These are phyloP conservation scores for Anthopleura xanthogrammica DNA, from an alignment of 92 coral and sea anemone species.

Conservation along the genomic window DNA sequence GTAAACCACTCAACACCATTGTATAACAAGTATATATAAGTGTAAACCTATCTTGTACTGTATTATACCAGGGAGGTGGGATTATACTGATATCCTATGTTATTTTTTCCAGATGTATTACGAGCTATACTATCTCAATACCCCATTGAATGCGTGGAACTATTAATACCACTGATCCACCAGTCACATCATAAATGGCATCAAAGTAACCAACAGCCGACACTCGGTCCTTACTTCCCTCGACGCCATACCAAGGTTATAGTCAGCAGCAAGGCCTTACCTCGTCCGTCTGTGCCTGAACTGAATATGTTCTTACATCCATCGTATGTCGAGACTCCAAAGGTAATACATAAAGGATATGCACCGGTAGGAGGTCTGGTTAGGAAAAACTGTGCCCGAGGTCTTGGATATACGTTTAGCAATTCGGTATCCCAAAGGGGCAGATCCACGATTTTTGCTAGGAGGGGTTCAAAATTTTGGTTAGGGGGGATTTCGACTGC, in stretches of 20 bases:
- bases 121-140: constrained; percentile 81
- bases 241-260: constrained; percentile 90
- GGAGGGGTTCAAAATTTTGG: too few species aligned
- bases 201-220: constrained; percentile 63
- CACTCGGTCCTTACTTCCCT: constrained; percentile 94
- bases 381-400: too few species aligned
- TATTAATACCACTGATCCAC: constrained; percentile 77
- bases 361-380: too few species aligned
- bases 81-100: background rate
- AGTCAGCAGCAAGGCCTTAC: constrained; percentile 81
- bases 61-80: too few species aligned
- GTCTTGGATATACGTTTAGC: too few species aligned
- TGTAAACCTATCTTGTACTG: too few species aligned
- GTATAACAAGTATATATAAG: too few species aligned
- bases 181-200: constrained; percentile 85
- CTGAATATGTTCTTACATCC: constrained; percentile 93
- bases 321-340: constrained; percentile 77
- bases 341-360: constrained; percentile 42
- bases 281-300: constrained; percentile 91
- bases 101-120: constrained; percentile 65
- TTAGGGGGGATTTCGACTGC: too few species aligned
- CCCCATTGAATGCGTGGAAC: constrained; percentile 75
- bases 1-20: too few species aligned
- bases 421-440: too few species aligned
- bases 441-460: too few species aligned